Percentiles rank a stretch among this genome's conserved stretches.
Evolutionary conservation across 2,888 invertebrate species (phyloP).

Genomic region (Eupithecia vulgata): DNA sequence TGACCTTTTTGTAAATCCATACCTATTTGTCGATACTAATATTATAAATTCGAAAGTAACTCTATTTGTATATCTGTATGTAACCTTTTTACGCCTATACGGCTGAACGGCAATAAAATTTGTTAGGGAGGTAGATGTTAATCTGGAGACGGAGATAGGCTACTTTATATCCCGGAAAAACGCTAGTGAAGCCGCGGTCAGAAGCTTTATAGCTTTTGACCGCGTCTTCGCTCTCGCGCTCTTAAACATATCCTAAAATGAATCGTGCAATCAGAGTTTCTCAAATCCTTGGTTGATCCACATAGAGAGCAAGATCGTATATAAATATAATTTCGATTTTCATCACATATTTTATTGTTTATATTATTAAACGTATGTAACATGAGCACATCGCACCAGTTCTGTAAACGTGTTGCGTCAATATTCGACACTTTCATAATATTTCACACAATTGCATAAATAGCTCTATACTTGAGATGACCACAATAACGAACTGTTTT

Average conservation of each 20-base stretch:
- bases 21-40: too few relatives aligned
- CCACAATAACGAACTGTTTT: slow-evolving; percentile 8
- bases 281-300: background rate
- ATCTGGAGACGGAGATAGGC: too few relatives aligned
- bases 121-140: too few relatives aligned
- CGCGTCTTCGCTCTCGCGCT: too few relatives aligned
- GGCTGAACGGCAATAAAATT: too few relatives aligned
- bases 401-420: slow-evolving; percentile 34
- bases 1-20: background rate
- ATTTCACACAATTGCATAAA: slow-evolving; percentile 46
- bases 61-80: too few relatives aligned
- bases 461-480: slow-evolving; percentile 14
- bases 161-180: too few relatives aligned
- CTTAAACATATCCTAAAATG: background rate
- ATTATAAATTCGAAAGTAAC: too few relatives aligned
- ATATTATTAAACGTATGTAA: slow-evolving; percentile 18
- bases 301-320: background rate
- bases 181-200: too few relatives aligned
- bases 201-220: too few relatives aligned
- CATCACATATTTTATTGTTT: slow-evolving; percentile 27
- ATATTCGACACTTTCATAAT: slow-evolving; percentile 45
- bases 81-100: too few relatives aligned
- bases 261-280: background rate
- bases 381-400: slow-evolving; percentile 21
- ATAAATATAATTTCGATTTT: slow-evolving; percentile 1